phyloP scores from a whole-genome alignment of 2,888 invertebrate species.

The Ypsolopha sequella region DNA sequence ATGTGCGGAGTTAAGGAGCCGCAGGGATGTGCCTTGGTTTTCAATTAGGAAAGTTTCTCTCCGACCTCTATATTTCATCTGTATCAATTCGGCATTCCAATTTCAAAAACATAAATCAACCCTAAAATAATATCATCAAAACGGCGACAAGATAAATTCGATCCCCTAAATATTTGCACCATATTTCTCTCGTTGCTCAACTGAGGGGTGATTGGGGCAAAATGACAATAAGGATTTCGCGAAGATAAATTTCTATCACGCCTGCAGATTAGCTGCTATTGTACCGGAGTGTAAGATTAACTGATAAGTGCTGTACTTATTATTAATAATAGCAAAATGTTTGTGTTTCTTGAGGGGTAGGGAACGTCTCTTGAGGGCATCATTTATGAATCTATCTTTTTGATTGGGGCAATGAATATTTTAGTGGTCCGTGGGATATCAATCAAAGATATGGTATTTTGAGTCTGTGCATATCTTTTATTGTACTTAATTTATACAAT shows the following conservation, averaged over 20 bases:
- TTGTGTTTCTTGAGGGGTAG: constrained; percentile 22
- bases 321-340: constrained; percentile 64
- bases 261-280: constrained; percentile 60
- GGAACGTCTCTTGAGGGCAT: constrained; percentile 29
- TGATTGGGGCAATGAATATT: not conserved
- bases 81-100: not conserved
- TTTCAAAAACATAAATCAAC: constrained; percentile 4
- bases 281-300: constrained; percentile 63
- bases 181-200: constrained; percentile 19
- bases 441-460: too few species aligned
- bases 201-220: constrained; percentile 29
- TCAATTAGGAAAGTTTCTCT: constrained; percentile 29
- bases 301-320: constrained; percentile 61
- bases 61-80: not conserved
- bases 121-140: constrained; percentile 13
- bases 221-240: constrained; percentile 47
- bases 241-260: constrained; percentile 66
- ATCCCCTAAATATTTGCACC: constrained; percentile 28
- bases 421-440: too few species aligned
- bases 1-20: constrained; percentile 54
- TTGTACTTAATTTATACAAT: too few species aligned
- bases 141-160: constrained; percentile 19
- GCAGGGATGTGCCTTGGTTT: constrained; percentile 37
- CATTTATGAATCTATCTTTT: constrained; percentile 27
- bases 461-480: too few species aligned